Evolutionary conservation across 2,797 vertebrate species (phyloP).

Genomic region (Gymnoscopelus microlampas): DNA sequence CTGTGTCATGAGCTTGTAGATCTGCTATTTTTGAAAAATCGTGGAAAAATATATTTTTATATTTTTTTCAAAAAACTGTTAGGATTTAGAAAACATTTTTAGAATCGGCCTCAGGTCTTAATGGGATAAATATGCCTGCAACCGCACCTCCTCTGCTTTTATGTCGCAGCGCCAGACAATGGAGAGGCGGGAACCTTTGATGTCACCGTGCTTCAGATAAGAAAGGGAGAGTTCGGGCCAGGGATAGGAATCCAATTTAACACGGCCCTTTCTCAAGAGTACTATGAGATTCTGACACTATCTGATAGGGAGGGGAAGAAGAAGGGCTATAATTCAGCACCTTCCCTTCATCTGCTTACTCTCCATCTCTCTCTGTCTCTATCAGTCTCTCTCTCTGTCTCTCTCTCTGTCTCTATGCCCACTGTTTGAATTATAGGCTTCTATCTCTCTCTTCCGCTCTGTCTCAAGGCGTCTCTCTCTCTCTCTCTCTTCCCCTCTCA

Average conservation of each 20-base stretch:
- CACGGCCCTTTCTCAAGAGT: slow-evolving; percentile 58
- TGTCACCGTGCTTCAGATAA: slow-evolving; percentile 53
- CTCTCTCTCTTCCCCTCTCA: slow-evolving; percentile 50
- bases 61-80: too few species aligned
- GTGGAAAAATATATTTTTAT: too few species aligned
- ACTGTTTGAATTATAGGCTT: slow-evolving; percentile 66
- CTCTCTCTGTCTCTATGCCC: not conserved
- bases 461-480: slow-evolving; percentile 56
- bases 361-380: not conserved
- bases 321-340: slow-evolving; percentile 52
- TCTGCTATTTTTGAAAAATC: too few species aligned
- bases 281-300: slow-evolving; percentile 55
- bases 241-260: slow-evolving; percentile 62
- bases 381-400: not conserved
- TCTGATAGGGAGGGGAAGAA: slow-evolving; percentile 45
- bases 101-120: too few species aligned
- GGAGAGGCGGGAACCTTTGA: slow-evolving; percentile 38
- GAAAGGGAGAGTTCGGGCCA: slow-evolving; percentile 40
- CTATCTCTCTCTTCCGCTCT: slow-evolving; percentile 48
- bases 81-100: too few species aligned
- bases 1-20: too few species aligned
- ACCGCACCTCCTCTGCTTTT: slow-evolving; percentile 20
- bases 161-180: slow-evolving; percentile 26
- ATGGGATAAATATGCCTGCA: slow-evolving; percentile 35
- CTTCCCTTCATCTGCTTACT: not conserved